These are phyloP conservation scores for Enteromius treurensis DNA, from an alignment of 2,797 vertebrate genomes.

Conservation along the genomic window DNA sequence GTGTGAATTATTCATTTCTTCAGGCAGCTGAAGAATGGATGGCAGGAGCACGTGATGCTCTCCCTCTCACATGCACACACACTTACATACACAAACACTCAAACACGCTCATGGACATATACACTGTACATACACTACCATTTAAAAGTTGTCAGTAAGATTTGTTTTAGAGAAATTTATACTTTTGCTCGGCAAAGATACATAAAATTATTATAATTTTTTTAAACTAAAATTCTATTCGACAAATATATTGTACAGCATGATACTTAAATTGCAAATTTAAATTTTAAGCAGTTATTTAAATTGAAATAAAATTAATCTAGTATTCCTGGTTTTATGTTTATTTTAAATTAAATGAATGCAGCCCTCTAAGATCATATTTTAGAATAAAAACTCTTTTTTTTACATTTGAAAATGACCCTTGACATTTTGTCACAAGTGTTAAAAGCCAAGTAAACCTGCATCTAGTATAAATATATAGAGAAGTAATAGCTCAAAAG, in stretches of 20 bases:
- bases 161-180: not conserved
- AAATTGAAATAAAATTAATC: not conserved
- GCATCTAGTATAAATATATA: not conserved
- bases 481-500: not conserved
- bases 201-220: not conserved
- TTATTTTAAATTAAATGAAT: not conserved
- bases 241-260: not conserved
- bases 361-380: not conserved
- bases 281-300: too few relatives aligned
- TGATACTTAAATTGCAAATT: too few relatives aligned
- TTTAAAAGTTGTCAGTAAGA: not conserved
- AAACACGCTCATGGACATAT: not conserved
- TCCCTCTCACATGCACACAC: slow-evolving; percentile 4
- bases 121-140: not conserved
- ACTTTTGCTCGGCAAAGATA: not conserved
- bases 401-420: not conserved
- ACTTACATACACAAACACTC: not conserved
- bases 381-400: not conserved
- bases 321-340: not conserved
- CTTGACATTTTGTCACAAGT: not conserved
- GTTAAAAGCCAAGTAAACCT: not conserved
- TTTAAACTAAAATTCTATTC: not conserved
- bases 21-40: slow-evolving; percentile 74
- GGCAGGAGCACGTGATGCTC: slow-evolving; percentile 59
- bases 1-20: slow-evolving; percentile 75